Evolutionary conservation across 2,797 vertebrate genomes (phyloP), one percentile per base, ranked within the genome.

Genomic region (Morelia viridis): DNA sequence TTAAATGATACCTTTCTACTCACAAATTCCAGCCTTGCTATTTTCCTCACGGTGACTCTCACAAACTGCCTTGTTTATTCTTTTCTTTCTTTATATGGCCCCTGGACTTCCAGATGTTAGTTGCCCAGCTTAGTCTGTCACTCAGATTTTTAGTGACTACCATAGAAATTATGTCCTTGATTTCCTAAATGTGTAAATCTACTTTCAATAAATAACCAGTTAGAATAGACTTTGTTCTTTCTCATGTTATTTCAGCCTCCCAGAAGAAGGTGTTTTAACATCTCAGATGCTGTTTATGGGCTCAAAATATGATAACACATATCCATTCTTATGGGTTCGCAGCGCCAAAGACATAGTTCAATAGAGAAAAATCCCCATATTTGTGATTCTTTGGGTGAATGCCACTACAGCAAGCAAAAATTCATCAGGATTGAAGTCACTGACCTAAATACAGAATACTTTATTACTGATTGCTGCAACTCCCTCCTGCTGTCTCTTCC

Each of bases 391-490:
- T 89, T 87, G 85, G 2, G 50, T 19, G 41, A 62, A 76, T 60
- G 3, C 61, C 46, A 86, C 31, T 87, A 26, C 89, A 84, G 46
- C 58, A 87, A 87, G 68, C 46, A 90, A 90, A 84, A 88, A 80
- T 46, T 87, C 85, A 90, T 83, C 92, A 57, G 92, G 71, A 88
- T 88, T 71, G 31, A 87, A 90, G 85, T 80, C 58, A 64, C 85
- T 83, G 85, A 83, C 85, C 68, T 87, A 92, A 90, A 90, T 92
- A 60, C 68, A 87, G 65, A 57, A 50, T 92, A 85, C 61, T 87
- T 71, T 83, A 56, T 31, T 80, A 83, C 68, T 87, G 85, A 92
- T 90, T 92, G 89, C 58, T 64, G 92, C 57, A 64, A 26, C 60
- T 87, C 46, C 84, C 89, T 90, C 85, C 92, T 65, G 50, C 89